phyloP scores from a whole-genome alignment of 2,888 invertebrate species.

The Notodonta ziczac region DNA sequence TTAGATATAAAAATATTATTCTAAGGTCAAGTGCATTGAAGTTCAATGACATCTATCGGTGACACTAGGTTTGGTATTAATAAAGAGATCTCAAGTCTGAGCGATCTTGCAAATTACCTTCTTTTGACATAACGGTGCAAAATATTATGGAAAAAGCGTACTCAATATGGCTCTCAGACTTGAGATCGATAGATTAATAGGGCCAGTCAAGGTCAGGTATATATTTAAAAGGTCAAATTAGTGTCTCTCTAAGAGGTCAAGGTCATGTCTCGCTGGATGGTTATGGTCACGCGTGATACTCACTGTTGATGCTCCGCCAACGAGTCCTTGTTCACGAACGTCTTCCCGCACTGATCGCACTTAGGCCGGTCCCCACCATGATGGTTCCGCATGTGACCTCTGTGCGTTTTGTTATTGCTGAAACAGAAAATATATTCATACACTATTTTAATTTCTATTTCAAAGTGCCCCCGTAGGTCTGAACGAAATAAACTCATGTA shows the following conservation, averaged over 20 bases:
- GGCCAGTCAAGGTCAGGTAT: background rate
- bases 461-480: too few relatives aligned
- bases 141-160: too few relatives aligned
- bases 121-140: too few relatives aligned
- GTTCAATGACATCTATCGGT: too few relatives aligned
- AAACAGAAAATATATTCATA: background rate
- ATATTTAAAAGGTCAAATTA: background rate
- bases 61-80: too few relatives aligned
- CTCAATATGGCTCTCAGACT: too few relatives aligned
- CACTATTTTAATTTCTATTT: background rate
- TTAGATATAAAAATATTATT: background rate
- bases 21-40: background rate
- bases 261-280: background rate
- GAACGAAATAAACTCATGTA: too few relatives aligned
- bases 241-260: background rate
- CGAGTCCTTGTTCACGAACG: conserved; percentile 75
- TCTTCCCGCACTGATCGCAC: conserved; percentile 73
- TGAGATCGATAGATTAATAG: too few relatives aligned
- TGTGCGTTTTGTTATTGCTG: conserved; percentile 73
- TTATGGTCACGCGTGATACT: conserved; percentile 38
- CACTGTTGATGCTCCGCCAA: conserved; percentile 70
- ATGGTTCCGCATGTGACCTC: conserved; percentile 74
- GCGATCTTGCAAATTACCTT: too few relatives aligned
- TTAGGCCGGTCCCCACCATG: conserved; percentile 66
- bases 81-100: too few relatives aligned